phyloP scores from a whole-genome alignment of 2,888 invertebrate genomes.

The Cataglyphis cursor region DNA sequence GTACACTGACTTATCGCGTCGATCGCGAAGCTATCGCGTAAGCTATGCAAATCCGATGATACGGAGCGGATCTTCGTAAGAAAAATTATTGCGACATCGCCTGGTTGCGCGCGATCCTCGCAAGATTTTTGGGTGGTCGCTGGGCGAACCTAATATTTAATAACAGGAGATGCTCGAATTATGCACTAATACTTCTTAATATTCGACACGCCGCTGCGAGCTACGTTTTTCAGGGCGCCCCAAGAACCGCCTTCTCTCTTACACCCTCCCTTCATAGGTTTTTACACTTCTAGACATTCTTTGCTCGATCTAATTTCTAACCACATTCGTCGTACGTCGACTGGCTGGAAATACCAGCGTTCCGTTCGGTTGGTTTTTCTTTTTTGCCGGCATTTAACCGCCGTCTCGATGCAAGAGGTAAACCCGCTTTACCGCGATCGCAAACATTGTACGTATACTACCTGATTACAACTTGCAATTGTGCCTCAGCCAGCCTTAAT shows the following conservation, averaged over 20 bases:
- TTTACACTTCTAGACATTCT: constrained; percentile 51
- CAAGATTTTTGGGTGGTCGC: constrained; percentile 79
- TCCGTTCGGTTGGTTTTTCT: not conserved
- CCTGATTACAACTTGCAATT: constrained; percentile 4
- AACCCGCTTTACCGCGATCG: constrained; percentile 41
- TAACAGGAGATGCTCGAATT: constrained; percentile 75
- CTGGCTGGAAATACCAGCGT: constrained; percentile 12
- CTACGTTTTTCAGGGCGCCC: constrained; percentile 72
- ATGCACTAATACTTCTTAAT: constrained; percentile 70
- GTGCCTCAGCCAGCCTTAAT: constrained; percentile 7
- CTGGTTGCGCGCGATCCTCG: constrained; percentile 33
- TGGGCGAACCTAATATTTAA: constrained; percentile 71
- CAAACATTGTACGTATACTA: constrained; percentile 47
- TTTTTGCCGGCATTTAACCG: constrained; percentile 45
- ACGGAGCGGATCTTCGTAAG: constrained; percentile 52
- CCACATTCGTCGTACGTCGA: not conserved
- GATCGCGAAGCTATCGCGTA: not conserved
- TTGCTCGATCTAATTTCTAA: constrained; percentile 43
- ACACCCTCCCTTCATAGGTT: not conserved
- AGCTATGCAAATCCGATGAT: constrained; percentile 22
- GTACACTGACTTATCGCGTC: not conserved
- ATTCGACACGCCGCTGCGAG: constrained; percentile 54
- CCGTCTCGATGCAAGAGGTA: constrained; percentile 27
- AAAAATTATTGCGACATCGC: constrained; percentile 44
- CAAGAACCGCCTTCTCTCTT: constrained; percentile 59